A percentile compares a stretch with the other conserved stretches of the same genome.
phyloP scores from a whole-genome alignment of 2,797 vertebrate species.

The Leucoraja ocellata region DNA sequence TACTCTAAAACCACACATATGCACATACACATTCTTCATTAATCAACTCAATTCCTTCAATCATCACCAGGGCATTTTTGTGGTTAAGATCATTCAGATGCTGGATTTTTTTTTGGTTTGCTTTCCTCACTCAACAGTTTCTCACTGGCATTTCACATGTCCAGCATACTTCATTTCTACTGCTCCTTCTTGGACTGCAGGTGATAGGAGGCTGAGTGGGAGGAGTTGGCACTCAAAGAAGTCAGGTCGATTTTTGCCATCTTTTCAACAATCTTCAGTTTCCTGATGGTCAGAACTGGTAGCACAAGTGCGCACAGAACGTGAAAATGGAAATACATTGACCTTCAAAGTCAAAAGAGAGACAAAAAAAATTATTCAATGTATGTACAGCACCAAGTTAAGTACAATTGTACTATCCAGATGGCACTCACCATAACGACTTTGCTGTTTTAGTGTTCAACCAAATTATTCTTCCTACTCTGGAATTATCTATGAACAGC shows the following conservation, averaged over 20 bases:
- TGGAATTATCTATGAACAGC: neutral
- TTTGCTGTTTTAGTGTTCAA: neutral
- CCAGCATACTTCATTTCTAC: constrained; percentile 12
- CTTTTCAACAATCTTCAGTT: constrained; percentile 42
- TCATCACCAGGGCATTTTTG: neutral
- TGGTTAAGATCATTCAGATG: neutral
- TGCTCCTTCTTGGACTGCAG: neutral
- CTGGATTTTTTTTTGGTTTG: neutral
- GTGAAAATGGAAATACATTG: constrained; percentile 87
- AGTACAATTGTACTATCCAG: neutral
- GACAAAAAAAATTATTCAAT: constrained; percentile 35
- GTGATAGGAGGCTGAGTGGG: neutral
- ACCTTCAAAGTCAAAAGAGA: constrained; percentile 62
- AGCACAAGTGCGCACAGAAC: constrained; percentile 76
- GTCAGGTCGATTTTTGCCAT: constrained; percentile 41
- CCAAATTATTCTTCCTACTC: neutral
- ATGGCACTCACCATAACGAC: neutral
- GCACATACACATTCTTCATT: constrained; percentile 17
- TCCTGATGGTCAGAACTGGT: constrained; percentile 62
- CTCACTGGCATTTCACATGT: neutral
- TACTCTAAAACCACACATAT: neutral
- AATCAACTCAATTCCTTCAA: neutral
- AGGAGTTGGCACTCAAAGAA: neutral
- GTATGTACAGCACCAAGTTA: neutral
- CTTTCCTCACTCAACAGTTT: neutral